Base-by-base conservation (phyloP, 2,113 vertebrate genomes). In the Trogon melanurus region DNA sequence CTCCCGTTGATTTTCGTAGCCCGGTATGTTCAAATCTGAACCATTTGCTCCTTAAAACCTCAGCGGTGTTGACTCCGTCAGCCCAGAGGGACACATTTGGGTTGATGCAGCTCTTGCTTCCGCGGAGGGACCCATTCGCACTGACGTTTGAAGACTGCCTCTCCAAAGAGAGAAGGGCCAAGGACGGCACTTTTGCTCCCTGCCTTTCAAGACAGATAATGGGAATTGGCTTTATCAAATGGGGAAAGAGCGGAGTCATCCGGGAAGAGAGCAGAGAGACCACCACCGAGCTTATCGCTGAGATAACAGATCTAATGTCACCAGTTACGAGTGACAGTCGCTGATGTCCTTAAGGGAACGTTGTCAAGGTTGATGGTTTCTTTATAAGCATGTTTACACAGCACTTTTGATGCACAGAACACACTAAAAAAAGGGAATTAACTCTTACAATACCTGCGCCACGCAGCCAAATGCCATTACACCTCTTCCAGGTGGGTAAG, bases 21-120 rank as follows among this genome's bases (percentile, higher is more conserved):
- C 16, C 13, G 62, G 82, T 70, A 93, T 82, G 50, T 41, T 87
- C 32, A 26, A 81, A 38, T 10, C 54, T 45, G 67, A 89, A 71
- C 53, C 50, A 32, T 70, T 88, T 81, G 25, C 75, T 94, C 93
- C 94, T 88, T 64, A 72, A 57, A 89, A 62, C 91, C 85, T 16
- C 72, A 17, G 26, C 6, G 4, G 36, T 19, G 56, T 16, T 54
- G 74, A 60, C 36, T 80, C 69, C 67, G 67, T 57, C 51, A 8
- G 8, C 85, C 70, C 62, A 53, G 20, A 92, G 50, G 20, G 88
- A 78, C 86, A 79, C 48, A 18, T 65, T 16, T 13, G 72, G 87
- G 89, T 34, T 27, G 56, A 84, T 2, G 54, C 3, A 66, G 61
- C n/a, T 83, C 14, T 19, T 67, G 72, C 54, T 96, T 76, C 78